These are phyloP conservation scores for Lathamus discolor DNA, from an alignment of 2,113 vertebrate species.

Conservation along the genomic window DNA sequence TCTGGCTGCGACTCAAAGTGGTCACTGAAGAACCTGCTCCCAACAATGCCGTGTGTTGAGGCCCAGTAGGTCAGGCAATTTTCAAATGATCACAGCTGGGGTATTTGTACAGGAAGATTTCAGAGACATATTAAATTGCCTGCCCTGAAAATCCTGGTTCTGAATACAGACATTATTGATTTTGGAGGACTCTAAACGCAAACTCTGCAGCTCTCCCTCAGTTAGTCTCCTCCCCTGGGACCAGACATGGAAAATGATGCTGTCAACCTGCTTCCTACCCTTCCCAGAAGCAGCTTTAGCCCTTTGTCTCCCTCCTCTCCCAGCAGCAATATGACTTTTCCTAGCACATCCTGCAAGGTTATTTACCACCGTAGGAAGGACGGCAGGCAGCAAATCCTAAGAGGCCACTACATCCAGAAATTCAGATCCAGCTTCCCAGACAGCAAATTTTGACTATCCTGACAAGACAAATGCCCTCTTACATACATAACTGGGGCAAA, in stretches of 20 bases:
- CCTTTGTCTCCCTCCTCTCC: not conserved
- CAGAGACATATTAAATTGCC: constrained; percentile 31
- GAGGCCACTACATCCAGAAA: not conserved
- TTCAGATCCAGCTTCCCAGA: not conserved
- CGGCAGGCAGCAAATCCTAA: not conserved
- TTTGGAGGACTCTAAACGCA: not conserved
- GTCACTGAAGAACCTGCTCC: not conserved
- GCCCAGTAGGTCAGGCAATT: constrained; percentile 12
- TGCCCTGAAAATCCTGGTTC: not conserved
- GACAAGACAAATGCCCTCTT: not conserved
- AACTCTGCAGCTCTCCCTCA: not conserved
- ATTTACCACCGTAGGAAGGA: not conserved
- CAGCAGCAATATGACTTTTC: not conserved
- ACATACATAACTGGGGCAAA: not conserved
- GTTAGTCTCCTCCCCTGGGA: not conserved
- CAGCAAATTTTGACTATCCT: not conserved
- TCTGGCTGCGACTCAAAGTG: not conserved
- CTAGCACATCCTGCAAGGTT: not conserved
- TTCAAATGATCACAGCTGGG: not conserved
- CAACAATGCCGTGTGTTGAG: not conserved
- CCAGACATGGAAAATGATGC: constrained; percentile 16
- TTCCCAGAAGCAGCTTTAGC: not conserved
- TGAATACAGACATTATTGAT: constrained; percentile 40
- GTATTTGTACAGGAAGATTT: not conserved
- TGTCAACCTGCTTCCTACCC: not conserved